Evolutionary conservation across 2,888 invertebrate species (phyloP), one percentile per base, ranked within the genome.

Genomic region (Tenthredo livida): DNA sequence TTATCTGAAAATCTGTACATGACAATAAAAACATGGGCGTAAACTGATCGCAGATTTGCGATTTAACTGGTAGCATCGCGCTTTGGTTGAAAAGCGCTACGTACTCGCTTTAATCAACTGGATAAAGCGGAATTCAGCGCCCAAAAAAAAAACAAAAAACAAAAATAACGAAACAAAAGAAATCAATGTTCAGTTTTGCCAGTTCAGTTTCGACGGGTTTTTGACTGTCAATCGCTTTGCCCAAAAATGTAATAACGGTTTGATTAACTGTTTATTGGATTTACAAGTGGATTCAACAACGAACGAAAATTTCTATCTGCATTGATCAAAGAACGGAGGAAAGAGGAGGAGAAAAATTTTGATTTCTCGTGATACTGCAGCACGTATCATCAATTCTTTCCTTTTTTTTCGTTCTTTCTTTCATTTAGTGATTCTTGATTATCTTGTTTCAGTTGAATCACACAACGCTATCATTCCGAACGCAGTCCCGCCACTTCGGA

Each of bases 391-490:
- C 10, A 9, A n/a, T n/a, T 54, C n/a, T n/a, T 54, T 58, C 21
- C 21, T 21, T 7, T 58, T 58, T 1, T 21, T n/a, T n/a, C 65
- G 0, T 73, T 43, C 12, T 40, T 25, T 25, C n/a, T 25, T 21
- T 67, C 5, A 67, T 33, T 67, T 5, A 12, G 33, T 33, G 17
- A 67, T 1, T 33, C 0, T 33, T 6, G 21, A 37, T 12, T 12
- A n/a, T 61, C 33, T 72, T 7, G 21, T 70, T 84, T 9, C 89
- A 93, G 93, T 88, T 93, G 10, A 88, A 83, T 37, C 47, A 37
- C 7, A 89, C 50, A 90, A 90, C 84, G 84, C 86, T 61, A 89
- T 86, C 43, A 10, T 90, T 89, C 86, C 90, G 87, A 72, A 87
- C 89, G 37, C 88, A 87, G 80, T 87, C 89, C 6, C 86, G 87